Base-by-base conservation (phyloP, 2,888 invertebrate genomes). In the Eledone cirrhosa region DNA sequence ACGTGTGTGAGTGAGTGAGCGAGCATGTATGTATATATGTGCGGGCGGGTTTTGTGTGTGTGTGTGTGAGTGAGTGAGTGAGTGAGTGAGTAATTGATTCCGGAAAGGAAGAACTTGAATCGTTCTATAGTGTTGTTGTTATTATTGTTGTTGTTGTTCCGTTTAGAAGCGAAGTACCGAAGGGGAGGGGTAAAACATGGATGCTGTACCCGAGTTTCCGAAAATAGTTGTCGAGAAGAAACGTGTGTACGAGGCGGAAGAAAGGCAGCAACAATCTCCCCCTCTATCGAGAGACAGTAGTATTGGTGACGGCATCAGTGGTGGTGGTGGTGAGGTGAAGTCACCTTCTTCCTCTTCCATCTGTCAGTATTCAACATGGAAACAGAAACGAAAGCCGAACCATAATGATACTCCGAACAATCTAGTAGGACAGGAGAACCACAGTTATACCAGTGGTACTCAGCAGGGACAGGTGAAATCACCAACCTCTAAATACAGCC, bases 221-320 rank as follows among this genome's bases (percentile, higher is more conserved):
- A 72, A 29, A n/a, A 29, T 33, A 19, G 72, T 72, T 41, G 72
- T 72, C n/a, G 72, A 72, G 72, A 72, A 72, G 41, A 72, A 72
- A 72, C 72, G 72, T 72, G 33, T 31, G 27, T 72, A 72, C 33
- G 72, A 72, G 41, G 33, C 33, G 22, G 72, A 72, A 31, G 72
- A 72, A 41, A 31, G n/a, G 29, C 8, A 41, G 41, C 41, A 41
- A 41, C 41, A 41, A 41, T 41, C 41, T 41, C 3, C 41, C 41
- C 11, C 41, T 11, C 11, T 5, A 8, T 5, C 8, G 5, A 41
- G 41, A 41, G 41, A 41, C 41, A 41, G 5, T 41, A 41, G 41
- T 41, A 41, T 41, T 41, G 41, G 41, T 41, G 41, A 2, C 11
- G 41, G 41, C 11, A 11, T 41, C 3, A 11, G 1, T 41, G 41